Evolutionary conservation across 2,888 invertebrate species (phyloP).

Genomic region (Pheosia tremula): DNA sequence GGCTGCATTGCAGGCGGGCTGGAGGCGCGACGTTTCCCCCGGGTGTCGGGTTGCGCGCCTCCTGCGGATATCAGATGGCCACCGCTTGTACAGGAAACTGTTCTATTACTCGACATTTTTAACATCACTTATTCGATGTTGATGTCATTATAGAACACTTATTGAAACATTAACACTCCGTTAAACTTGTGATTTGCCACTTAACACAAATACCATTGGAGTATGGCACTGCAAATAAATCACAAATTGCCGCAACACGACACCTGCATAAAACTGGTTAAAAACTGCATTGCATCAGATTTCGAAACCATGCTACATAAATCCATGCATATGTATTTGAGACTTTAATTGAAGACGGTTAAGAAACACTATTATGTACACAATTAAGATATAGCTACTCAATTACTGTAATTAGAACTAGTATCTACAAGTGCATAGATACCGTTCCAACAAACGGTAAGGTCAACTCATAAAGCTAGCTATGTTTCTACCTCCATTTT

Average conservation of each 20-base stretch:
- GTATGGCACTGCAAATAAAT: constrained; percentile 31
- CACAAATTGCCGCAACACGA: constrained; percentile 22
- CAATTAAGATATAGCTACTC: too few relatives aligned
- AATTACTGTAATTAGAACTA: too few relatives aligned
- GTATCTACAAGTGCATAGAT: not conserved
- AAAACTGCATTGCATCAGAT: constrained; percentile 62
- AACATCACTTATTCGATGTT: not conserved
- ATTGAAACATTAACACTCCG: too few relatives aligned
- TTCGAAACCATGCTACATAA: constrained; percentile 59
- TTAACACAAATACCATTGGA: constrained; percentile 4
- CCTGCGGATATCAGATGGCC: constrained; percentile 47
- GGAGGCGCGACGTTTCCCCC: constrained; percentile 39
- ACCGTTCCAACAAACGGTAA: not conserved
- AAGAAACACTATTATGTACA: too few relatives aligned
- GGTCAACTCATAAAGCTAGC: not conserved
- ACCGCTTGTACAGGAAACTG: constrained; percentile 31
- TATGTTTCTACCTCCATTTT: not conserved
- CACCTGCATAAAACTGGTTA: constrained; percentile 56
- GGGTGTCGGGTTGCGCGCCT: constrained; percentile 44
- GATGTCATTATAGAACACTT: too few relatives aligned
- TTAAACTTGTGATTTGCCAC: too few relatives aligned
- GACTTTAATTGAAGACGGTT: not conserved
- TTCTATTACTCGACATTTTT: not conserved
- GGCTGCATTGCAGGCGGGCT: constrained; percentile 18
- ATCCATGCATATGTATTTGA: constrained; percentile 15